Evolutionary conservation across 2,797 vertebrate genomes (phyloP).

Genomic region (Helostoma temminkii): DNA sequence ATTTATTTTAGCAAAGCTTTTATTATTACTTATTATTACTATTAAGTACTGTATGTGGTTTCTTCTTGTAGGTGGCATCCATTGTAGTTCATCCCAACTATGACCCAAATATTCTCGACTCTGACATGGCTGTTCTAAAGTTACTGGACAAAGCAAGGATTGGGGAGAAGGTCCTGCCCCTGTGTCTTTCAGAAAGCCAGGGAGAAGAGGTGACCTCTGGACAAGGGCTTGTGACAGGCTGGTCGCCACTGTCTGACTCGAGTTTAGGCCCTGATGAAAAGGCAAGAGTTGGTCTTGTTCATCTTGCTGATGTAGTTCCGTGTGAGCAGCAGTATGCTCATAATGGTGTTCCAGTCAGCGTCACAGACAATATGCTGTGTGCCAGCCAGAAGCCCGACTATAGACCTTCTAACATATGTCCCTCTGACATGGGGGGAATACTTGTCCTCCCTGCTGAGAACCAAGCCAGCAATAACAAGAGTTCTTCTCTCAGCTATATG

Average conservation of each 20-base stretch:
- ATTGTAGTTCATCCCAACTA: slow-evolving; percentile 92
- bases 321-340: slow-evolving; percentile 96
- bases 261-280: slow-evolving; percentile 85
- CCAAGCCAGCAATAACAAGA: slow-evolving; percentile 24
- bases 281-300: slow-evolving; percentile 88
- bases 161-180: slow-evolving; percentile 90
- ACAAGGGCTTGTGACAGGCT: slow-evolving; percentile 89
- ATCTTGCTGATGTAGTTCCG: slow-evolving; percentile 89
- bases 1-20: background rate
- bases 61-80: slow-evolving; percentile 87
- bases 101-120: slow-evolving; percentile 93
- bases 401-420: slow-evolving; percentile 91
- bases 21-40: no score
- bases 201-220: slow-evolving; percentile 71
- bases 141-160: slow-evolving; percentile 95
- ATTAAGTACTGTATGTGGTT: no score
- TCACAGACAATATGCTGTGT: slow-evolving; percentile 98
- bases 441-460: slow-evolving; percentile 83
- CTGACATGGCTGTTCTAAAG: slow-evolving; percentile 93
- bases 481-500: slow-evolving; percentile 43
- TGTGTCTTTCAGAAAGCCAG: slow-evolving; percentile 88
- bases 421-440: slow-evolving; percentile 94
- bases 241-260: slow-evolving; percentile 88
- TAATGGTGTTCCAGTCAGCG: slow-evolving; percentile 89
- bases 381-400: slow-evolving; percentile 85